Percentiles rank a stretch among this genome's conserved stretches.
Conservation (phyloP, 2,888 invertebrate species). For the Baccha elongata region DNA sequence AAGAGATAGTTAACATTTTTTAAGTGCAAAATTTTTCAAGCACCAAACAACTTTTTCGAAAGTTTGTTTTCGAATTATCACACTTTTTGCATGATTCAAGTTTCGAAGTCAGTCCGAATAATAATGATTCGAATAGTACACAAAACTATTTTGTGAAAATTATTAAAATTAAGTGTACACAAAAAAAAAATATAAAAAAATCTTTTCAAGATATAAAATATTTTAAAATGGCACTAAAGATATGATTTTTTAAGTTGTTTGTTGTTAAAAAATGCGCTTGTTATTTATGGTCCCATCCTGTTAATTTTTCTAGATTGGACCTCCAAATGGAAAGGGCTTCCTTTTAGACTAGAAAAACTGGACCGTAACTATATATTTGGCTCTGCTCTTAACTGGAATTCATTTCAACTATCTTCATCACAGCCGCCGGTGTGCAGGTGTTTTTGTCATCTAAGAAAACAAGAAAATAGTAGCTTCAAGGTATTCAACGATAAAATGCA, state of each 20-base stretch:
- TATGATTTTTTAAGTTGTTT: background rate
- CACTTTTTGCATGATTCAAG: no score
- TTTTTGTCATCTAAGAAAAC: constrained; percentile 24
- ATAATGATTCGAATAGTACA: no score
- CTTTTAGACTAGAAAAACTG: constrained; percentile 23
- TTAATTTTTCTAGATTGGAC: constrained; percentile 31
- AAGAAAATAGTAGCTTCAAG: background rate
- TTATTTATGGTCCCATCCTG: constrained; percentile 27
- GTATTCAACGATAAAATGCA: background rate
- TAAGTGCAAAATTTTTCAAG: no score
- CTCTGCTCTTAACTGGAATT: constrained; percentile 7
- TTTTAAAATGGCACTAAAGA: background rate
- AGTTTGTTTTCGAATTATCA: no score
- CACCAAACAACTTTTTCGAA: no score
- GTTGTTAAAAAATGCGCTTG: background rate
- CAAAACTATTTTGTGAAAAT: no score
- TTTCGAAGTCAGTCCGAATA: no score
- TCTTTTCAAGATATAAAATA: no score
- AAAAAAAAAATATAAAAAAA: no score
- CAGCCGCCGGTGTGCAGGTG: background rate
- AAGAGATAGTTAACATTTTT: no score
- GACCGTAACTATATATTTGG: constrained; percentile 26
- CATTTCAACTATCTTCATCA: constrained; percentile 16
- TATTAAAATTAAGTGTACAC: no score
- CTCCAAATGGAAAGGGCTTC: constrained; percentile 14